A percentile compares a stretch with the other conserved stretches of the same genome.
These are phyloP conservation scores for Bovichtus diacanthus DNA, from an alignment of 2,797 vertebrate genomes.

Conservation along the genomic window DNA sequence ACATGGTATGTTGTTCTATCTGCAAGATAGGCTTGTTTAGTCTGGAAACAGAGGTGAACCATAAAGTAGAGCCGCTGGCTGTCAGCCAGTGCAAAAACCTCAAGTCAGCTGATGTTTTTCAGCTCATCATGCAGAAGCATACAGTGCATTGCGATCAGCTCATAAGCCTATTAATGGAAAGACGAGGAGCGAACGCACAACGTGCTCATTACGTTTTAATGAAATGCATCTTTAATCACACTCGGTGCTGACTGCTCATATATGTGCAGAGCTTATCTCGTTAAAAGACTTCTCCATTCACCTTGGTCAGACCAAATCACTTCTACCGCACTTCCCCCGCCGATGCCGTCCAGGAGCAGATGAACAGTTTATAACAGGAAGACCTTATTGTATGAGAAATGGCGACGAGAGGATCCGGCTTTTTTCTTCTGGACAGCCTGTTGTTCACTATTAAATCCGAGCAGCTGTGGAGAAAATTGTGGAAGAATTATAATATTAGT, in stretches of 20 bases:
- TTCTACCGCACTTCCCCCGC: slow-evolving; percentile 22
- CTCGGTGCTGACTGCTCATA: slow-evolving; percentile 9
- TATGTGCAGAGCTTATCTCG: slow-evolving; percentile 12
- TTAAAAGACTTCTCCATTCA: slow-evolving; percentile 33
- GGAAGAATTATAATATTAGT: neutral
- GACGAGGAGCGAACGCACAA: slow-evolving; percentile 22
- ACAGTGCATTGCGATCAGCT: slow-evolving; percentile 24
- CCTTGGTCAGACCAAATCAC: slow-evolving; percentile 27
- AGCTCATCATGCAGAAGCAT: slow-evolving; percentile 32
- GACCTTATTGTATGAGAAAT: neutral
- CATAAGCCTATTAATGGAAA: slow-evolving; percentile 50
- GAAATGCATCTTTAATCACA: slow-evolving; percentile 52
- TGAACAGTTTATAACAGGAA: neutral
- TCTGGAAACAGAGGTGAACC: slow-evolving; percentile 63
- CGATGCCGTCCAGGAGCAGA: slow-evolving; percentile 14
- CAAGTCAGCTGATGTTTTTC: slow-evolving; percentile 71
- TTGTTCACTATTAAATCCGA: neutral
- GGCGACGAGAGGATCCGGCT: neutral
- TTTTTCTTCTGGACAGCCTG: slow-evolving; percentile 1
- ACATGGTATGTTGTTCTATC: slow-evolving; percentile 46
- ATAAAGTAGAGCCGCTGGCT: slow-evolving; percentile 45
- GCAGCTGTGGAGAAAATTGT: neutral
- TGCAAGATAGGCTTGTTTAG: slow-evolving; percentile 58
- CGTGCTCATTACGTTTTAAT: slow-evolving; percentile 60
- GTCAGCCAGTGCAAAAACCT: slow-evolving; percentile 31